Evolutionary conservation across 2,113 vertebrate genomes (phyloP).

Genomic region (Channa maculata): DNA sequence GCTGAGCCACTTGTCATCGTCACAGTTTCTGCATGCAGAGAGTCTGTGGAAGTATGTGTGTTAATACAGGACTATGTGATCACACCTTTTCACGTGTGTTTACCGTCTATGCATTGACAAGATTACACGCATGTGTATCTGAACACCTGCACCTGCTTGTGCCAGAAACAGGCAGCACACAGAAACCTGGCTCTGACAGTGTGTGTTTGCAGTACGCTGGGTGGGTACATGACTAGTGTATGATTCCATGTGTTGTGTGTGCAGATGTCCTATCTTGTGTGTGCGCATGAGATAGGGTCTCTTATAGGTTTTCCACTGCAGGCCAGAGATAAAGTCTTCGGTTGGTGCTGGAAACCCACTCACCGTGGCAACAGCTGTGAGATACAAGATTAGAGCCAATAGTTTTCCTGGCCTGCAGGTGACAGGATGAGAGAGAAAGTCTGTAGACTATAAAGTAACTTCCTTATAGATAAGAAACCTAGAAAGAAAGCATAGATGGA

Average conservation of each 20-base stretch:
- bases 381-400: slow-evolving; percentile 78
- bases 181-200: background rate
- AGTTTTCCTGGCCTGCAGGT: slow-evolving; percentile 58
- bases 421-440: slow-evolving; percentile 37
- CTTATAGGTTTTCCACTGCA: slow-evolving; percentile 60
- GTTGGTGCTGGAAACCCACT: slow-evolving; percentile 60
- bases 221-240: slow-evolving; percentile 2
- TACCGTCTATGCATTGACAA: slow-evolving; percentile 3
- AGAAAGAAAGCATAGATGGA: slow-evolving; percentile 34
- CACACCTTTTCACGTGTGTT: background rate
- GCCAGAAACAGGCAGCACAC: slow-evolving; percentile 1
- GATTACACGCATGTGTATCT: slow-evolving; percentile 20
- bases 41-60: background rate
- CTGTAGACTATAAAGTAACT: slow-evolving; percentile 43
- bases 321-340: slow-evolving; percentile 75
- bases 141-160: slow-evolving; percentile 39
- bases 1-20: slow-evolving; percentile 43
- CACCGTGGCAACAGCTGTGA: slow-evolving; percentile 67
- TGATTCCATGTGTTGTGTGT: slow-evolving; percentile 25
- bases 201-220: background rate
- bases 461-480: slow-evolving; percentile 49
- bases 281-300: slow-evolving; percentile 52
- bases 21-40: slow-evolving; percentile 22
- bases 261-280: slow-evolving; percentile 28
- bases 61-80: background rate